Percentiles rank a stretch among this genome's conserved stretches.
phyloP scores from a whole-genome alignment of 1,140 invertebrate species.

The Cherax quadricarinatus region DNA sequence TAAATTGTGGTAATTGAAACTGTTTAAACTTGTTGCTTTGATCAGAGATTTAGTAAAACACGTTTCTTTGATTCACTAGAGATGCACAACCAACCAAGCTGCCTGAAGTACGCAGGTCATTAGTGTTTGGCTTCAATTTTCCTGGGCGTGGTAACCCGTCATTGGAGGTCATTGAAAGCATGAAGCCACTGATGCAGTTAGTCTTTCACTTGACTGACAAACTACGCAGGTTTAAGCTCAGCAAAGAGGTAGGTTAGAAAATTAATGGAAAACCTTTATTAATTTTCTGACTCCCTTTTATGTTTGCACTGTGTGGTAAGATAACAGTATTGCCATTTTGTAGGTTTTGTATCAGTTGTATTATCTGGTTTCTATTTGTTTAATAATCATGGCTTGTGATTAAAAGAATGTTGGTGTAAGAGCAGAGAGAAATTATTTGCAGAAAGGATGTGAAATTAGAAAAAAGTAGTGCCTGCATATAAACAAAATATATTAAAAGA shows the following conservation, averaged over 20 bases:
- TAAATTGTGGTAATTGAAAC: too few species aligned
- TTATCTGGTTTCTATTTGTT: too few species aligned
- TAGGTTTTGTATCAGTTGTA: too few species aligned
- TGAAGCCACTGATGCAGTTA: constrained; percentile 89
- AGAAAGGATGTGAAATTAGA: too few species aligned
- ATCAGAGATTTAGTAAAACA: background rate
- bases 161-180: constrained; percentile 82
- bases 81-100: constrained; percentile 67
- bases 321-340: too few species aligned
- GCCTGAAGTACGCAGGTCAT: constrained; percentile 53
- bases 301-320: background rate
- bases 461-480: too few species aligned
- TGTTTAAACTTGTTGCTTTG: too few species aligned
- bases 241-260: constrained; percentile 85
- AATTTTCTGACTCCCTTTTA: background rate
- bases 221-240: constrained; percentile 90
- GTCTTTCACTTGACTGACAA: constrained; percentile 96
- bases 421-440: too few species aligned
- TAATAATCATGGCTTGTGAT: too few species aligned
- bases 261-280: background rate
- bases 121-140: constrained; percentile 64
- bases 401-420: too few species aligned
- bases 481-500: too few species aligned
- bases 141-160: constrained; percentile 76
- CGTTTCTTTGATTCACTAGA: constrained; percentile 3